Base-by-base conservation (phyloP, 1,140 invertebrate genomes). In the Tetramorium parvispinum region DNA sequence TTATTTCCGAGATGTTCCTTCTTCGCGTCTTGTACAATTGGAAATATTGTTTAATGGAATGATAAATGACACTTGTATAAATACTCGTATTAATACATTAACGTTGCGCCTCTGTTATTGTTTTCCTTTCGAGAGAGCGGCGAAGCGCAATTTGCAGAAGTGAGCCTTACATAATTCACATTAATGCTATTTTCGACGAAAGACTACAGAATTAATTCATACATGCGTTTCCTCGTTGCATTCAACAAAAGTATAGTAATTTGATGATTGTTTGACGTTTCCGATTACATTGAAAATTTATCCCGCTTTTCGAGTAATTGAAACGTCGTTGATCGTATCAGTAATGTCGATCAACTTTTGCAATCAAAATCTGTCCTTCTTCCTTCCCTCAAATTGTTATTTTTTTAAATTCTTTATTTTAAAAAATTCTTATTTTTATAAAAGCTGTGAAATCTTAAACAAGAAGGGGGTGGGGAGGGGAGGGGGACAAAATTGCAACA, bases 401-500 rank as follows among this genome's bases (percentile, higher is more conserved):
- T 32, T 32, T 32, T 32, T 32, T 2, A 32, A 32, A 32, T 32
- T 32, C 27, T 32, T 32, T 32, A 32, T 2, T 32, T 32, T 11
- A 46, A 43, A 71, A 51, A 49, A 18, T 73, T 32, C n/a, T 65
- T 53, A 18, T 18, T 73, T 24, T n/a, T 51, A 10, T 40, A 43
- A 43, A 40, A 40, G 68, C 8, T 32, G 1, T 13, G 18, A 49
- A 32, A 73, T n/a, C 4, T n/a, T 2, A 40, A n/a, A 18, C 2
- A 3, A 49, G 7, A 70, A 46, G 37, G 0, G 27, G 32, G 6
- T 1, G 24, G 24, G 6, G 13, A 61, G 0, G 18, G 32, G 8
- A 46, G 11, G n/a, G n/a, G 16, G 37, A 21, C 57, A 16, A 63
- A 37, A 40, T 73, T 24, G 63, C 55, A 86, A 89, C 85, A 83